A percentile compares a stretch with the other conserved stretches of the same genome.
Evolutionary conservation across 2,888 invertebrate genomes (phyloP).

Genomic region (Seira sanloemensis): DNA sequence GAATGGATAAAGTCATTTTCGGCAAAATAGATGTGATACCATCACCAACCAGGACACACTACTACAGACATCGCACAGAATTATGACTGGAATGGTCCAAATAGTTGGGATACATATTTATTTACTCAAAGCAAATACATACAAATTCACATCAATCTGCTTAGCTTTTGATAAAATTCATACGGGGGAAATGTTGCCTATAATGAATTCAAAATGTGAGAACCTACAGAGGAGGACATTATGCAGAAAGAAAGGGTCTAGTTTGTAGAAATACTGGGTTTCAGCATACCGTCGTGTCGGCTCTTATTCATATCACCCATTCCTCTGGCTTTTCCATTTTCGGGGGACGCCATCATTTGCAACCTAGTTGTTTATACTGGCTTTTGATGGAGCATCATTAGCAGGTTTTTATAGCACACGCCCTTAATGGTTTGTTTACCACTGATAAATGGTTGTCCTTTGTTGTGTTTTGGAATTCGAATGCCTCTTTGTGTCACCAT

Average conservation of each 20-base stretch:
- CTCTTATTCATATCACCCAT: not conserved
- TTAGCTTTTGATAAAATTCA: not conserved
- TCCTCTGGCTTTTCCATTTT: not conserved
- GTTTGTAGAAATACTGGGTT: not conserved
- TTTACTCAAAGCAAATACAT: no score
- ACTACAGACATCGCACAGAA: no score
- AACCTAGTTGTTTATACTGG: constrained; percentile 30
- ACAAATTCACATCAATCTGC: not conserved
- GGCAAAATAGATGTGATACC: not conserved
- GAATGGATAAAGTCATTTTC: not conserved
- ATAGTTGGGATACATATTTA: no score
- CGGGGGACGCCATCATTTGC: not conserved
- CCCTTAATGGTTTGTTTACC: constrained; percentile 57
- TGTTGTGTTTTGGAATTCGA: constrained; percentile 21
- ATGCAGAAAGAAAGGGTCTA: no score
- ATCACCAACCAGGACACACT: no score
- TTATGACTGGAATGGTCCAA: no score
- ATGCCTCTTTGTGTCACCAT: constrained; percentile 13
- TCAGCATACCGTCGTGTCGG: no score
- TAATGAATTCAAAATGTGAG: constrained; percentile 6
- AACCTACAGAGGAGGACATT: no score
- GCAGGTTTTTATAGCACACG: constrained; percentile 52
- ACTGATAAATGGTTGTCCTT: constrained; percentile 58
- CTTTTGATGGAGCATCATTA: constrained; percentile 59
- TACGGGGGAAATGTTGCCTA: not conserved